Percentiles rank a stretch among this genome's conserved stretches.
Conservation (phyloP, 2,113 vertebrate genomes). For the Notarius quadriscutis region DNA sequence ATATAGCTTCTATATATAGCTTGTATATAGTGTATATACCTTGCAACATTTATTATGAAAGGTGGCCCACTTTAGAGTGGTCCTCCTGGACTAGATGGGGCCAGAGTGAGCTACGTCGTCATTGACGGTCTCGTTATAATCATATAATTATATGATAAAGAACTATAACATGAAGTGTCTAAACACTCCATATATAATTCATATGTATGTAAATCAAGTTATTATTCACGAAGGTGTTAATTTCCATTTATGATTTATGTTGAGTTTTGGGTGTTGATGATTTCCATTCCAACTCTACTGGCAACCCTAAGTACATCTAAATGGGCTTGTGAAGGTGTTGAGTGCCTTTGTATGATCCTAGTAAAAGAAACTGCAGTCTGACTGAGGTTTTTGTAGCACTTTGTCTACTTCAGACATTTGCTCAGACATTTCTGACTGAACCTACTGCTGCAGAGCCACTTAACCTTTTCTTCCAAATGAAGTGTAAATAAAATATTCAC, state of each 20-base stretch:
- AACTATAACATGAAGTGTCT: background rate
- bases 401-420: constrained; percentile 26
- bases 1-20: too few relatives aligned
- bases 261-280: background rate
- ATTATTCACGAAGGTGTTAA: background rate
- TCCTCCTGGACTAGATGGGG: too few relatives aligned
- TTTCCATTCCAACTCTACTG: background rate
- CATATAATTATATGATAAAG: background rate
- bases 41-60: too few relatives aligned
- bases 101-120: too few relatives aligned
- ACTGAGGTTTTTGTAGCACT: background rate
- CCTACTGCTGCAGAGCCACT: background rate
- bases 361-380: background rate
- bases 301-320: background rate
- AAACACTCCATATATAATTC: background rate
- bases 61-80: too few relatives aligned
- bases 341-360: background rate
- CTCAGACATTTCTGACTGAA: background rate
- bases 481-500: constrained; percentile 14
- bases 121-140: too few relatives aligned
- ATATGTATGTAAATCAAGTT: background rate
- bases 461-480: background rate
- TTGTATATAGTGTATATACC: too few relatives aligned
- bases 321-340: background rate
- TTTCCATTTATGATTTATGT: background rate